These are phyloP conservation scores for Lepidocyrtoides sp. DNA, from an alignment of 2,888 invertebrate species.

Conservation along the genomic window DNA sequence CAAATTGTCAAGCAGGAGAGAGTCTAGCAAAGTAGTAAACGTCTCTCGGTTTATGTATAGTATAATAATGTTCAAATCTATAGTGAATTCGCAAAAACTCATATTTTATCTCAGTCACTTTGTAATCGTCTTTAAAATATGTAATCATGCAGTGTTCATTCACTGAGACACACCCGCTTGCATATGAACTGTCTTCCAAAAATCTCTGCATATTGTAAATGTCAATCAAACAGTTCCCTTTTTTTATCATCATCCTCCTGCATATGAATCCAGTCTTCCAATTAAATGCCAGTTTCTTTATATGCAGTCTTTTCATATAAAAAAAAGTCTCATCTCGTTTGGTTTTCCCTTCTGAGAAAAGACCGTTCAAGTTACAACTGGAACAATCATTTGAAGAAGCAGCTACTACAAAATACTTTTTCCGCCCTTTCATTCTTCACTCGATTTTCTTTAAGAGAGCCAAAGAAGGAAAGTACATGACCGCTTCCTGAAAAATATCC, in stretches of 20 bases:
- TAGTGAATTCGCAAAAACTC: no score
- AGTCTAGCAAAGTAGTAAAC: no score
- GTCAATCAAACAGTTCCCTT: slow-evolving; percentile 46
- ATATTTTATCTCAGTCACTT: no score
- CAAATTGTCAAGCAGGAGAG: no score
- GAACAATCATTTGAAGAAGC: slow-evolving; percentile 29
- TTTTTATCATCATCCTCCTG: background rate
- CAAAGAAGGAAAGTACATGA: background rate
- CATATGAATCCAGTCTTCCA: slow-evolving; percentile 30
- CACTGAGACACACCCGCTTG: no score
- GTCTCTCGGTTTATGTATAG: no score
- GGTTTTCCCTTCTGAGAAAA: slow-evolving; percentile 15
- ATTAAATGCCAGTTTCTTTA: slow-evolving; percentile 51
- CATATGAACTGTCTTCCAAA: no score
- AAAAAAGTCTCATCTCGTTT: background rate
- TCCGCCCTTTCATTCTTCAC: background rate
- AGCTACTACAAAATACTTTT: slow-evolving; percentile 18
- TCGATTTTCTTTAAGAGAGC: background rate
- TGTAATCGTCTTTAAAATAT: no score
- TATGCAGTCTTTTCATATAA: slow-evolving; percentile 8
- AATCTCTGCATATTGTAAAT: slow-evolving; percentile 22
- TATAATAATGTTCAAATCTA: no score
- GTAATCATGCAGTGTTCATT: no score
- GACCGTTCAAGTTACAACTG: slow-evolving; percentile 18
- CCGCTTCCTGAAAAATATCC: slow-evolving; percentile 37